These are phyloP conservation scores for Ophion ellenae DNA, from an alignment of 2,888 invertebrate species.

Conservation along the genomic window DNA sequence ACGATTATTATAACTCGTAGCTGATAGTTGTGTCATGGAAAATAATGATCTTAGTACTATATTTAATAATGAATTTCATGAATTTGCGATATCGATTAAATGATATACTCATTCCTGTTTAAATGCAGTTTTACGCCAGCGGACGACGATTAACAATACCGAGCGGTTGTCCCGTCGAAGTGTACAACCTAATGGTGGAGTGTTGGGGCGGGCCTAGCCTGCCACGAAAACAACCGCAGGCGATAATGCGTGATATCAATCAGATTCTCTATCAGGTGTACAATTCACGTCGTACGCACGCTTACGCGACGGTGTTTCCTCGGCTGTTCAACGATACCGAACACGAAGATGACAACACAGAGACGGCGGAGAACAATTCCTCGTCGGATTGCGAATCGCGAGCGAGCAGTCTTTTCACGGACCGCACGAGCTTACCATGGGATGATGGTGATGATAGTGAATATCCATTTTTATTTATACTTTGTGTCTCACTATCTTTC, in stretches of 20 bases:
- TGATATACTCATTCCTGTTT: constrained; percentile 41
- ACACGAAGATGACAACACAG: constrained; percentile 71
- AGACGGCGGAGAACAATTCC: constrained; percentile 74
- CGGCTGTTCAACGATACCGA: constrained; percentile 77
- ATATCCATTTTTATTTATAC: constrained; percentile 10
- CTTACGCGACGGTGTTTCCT: constrained; percentile 86
- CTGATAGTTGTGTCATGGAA: too few relatives aligned
- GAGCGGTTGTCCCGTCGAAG: constrained; percentile 88
- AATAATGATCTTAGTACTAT: too few relatives aligned
- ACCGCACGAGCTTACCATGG: constrained; percentile 79
- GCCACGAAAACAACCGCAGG: constrained; percentile 91
- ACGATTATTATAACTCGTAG: too few relatives aligned
- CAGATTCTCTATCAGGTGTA: constrained; percentile 90
- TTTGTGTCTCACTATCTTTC: neutral
- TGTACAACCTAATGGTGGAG: constrained; percentile 91
- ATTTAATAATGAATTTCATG: neutral
- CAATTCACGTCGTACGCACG: constrained; percentile 86
- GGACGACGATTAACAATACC: constrained; percentile 89
- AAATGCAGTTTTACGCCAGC: constrained; percentile 87
- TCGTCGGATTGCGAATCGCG: constrained; percentile 79
- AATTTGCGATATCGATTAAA: neutral
- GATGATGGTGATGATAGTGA: constrained; percentile 78
- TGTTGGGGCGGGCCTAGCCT: constrained; percentile 92
- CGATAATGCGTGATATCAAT: constrained; percentile 93
- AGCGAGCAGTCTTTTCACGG: constrained; percentile 78